Percentiles rank a stretch among this genome's conserved stretches.
Conservation (phyloP, 2,888 invertebrate species). For the Ophioninae sp. region DNA sequence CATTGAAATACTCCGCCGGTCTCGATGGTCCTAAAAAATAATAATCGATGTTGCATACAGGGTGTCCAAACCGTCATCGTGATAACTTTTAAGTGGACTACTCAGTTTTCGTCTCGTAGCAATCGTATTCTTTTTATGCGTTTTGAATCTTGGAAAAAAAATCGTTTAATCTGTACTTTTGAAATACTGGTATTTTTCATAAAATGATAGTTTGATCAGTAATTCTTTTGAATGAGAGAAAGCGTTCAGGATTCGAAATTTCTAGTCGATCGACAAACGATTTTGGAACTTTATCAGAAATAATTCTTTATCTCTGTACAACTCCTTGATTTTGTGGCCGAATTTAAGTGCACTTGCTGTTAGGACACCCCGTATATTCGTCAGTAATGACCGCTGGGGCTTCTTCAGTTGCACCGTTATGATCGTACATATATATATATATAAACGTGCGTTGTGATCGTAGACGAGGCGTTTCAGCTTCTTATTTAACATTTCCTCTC, state of each 20-base stretch:
- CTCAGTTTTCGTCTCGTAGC: not conserved
- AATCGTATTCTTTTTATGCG: not conserved
- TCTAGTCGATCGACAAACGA: not conserved
- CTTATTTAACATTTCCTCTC: conserved; percentile 25
- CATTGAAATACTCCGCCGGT: not conserved
- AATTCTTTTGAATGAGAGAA: not conserved
- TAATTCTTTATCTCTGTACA: not conserved
- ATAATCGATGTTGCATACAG: not conserved
- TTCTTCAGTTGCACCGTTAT: conserved; percentile 55
- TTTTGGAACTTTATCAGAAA: not conserved
- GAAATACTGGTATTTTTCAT: not conserved
- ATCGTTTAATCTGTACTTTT: not conserved
- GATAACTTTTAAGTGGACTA: not conserved
- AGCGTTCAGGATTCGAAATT: not conserved
- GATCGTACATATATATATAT: conserved; percentile 33
- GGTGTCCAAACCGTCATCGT: not conserved
- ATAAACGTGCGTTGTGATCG: conserved; percentile 42
- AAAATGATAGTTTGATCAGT: not conserved
- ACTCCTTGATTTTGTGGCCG: not conserved
- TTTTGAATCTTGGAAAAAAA: not conserved
- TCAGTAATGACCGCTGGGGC: conserved; percentile 24
- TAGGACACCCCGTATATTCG: conserved; percentile 1
- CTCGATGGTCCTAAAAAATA: conserved; percentile 7
- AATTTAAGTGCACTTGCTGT: not conserved
- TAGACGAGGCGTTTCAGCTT: conserved; percentile 40